Percentiles rank a stretch among this genome's conserved stretches.
These are phyloP conservation scores for Anthophora plumipes DNA, from an alignment of 2,888 invertebrate genomes.

Conservation along the genomic window DNA sequence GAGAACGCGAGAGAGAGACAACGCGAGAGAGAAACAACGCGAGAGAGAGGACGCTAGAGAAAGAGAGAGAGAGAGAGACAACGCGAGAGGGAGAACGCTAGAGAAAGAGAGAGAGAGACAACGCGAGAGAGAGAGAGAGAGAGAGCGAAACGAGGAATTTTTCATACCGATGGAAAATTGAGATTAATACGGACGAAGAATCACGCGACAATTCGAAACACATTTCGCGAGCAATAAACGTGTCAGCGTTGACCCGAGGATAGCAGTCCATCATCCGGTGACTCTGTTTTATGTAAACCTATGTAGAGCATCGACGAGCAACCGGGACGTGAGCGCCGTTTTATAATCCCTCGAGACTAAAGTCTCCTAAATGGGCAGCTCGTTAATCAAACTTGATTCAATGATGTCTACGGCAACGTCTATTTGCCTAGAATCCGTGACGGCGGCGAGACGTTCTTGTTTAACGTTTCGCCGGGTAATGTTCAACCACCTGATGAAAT, in stretches of 20 bases:
- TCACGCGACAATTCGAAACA: background rate
- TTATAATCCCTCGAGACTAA: conserved; percentile 72
- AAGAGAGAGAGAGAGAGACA: no score
- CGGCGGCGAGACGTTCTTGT: conserved; percentile 25
- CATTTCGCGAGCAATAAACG: conserved; percentile 71
- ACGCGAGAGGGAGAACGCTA: no score
- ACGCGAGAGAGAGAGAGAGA: no score
- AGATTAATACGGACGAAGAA: background rate
- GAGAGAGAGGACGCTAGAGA: no score
- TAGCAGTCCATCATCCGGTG: conserved; percentile 70
- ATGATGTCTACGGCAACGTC: conserved; percentile 61
- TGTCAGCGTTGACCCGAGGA: conserved; percentile 67
- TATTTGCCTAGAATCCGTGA: conserved; percentile 52
- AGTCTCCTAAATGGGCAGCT: conserved; percentile 71
- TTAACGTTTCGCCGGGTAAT: conserved; percentile 39
- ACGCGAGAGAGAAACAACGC: no score
- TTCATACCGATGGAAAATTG: no score
- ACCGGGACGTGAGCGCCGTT: conserved; percentile 59
- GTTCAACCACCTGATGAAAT: conserved; percentile 30
- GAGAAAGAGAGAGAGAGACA: no score
- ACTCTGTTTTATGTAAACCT: conserved; percentile 59
- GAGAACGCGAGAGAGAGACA: no score
- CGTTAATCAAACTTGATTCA: conserved; percentile 74
- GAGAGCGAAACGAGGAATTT: no score
- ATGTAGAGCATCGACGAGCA: conserved; percentile 57